phyloP scores from a whole-genome alignment of 2,797 vertebrate genomes.

The Artibeus jamaicensis region DNA sequence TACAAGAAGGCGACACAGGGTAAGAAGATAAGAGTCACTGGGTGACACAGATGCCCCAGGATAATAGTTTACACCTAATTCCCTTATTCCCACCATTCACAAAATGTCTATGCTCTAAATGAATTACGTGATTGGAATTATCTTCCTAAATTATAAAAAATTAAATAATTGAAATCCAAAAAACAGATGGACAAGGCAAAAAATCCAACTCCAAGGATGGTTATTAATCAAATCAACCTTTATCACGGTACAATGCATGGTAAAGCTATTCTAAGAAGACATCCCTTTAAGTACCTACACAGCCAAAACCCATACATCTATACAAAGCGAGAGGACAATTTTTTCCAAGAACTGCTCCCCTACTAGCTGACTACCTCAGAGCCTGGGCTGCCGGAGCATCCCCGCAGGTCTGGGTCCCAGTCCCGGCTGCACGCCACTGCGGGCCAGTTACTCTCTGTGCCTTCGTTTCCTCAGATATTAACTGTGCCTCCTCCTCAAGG shows the following conservation, averaged over 20 bases:
- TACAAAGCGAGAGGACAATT: neutral
- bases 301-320: neutral
- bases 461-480: neutral
- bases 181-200: neutral
- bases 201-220: neutral
- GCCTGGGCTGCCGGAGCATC: neutral
- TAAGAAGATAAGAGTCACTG: neutral
- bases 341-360: neutral
- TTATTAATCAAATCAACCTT: neutral
- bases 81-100: neutral
- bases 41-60: neutral
- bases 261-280: neutral
- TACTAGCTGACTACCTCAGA: neutral
- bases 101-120: neutral
- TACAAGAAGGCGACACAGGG: neutral
- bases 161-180: neutral
- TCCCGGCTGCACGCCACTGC: neutral
- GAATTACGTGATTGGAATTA: neutral
- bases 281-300: neutral
- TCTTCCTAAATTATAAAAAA: neutral
- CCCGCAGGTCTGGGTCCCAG: neutral
- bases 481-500: neutral
- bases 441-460: neutral
- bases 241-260: neutral
- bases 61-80: neutral